Evolutionary conservation across 2,888 invertebrate genomes (phyloP).

Genomic region (Diaphora mendica): DNA sequence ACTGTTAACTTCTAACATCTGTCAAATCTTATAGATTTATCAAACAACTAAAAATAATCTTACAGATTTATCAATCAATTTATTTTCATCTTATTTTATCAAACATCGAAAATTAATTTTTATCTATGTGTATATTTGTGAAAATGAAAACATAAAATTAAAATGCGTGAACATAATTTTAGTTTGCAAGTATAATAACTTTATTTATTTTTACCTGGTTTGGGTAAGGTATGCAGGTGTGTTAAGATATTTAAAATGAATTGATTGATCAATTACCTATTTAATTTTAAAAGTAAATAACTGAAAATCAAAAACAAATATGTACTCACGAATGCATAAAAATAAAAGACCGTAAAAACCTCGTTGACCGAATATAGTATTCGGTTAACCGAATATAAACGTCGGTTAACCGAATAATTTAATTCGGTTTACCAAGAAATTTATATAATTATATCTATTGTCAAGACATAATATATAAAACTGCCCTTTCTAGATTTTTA

Average conservation of each 20-base stretch:
- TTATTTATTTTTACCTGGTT: neutral
- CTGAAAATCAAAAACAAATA: neutral
- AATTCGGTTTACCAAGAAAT: neutral
- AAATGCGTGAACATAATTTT: neutral
- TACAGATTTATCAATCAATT: slow-evolving; percentile 7
- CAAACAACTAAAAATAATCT: neutral
- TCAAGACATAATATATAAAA: neutral
- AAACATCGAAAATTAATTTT: neutral
- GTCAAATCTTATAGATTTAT: slow-evolving; percentile 4
- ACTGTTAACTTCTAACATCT: slow-evolving; percentile 63
- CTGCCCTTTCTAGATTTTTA: neutral
- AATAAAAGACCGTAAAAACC: neutral
- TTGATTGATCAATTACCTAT: neutral
- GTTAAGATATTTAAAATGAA: neutral
- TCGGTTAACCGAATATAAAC: neutral
- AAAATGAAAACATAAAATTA: neutral
- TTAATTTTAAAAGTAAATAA: neutral
- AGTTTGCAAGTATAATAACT: neutral
- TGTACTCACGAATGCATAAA: neutral
- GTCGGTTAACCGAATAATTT: neutral
- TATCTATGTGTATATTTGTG: neutral
- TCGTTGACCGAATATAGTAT: neutral
- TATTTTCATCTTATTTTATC: neutral
- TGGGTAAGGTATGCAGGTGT: neutral
- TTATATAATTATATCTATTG: neutral